Base-by-base conservation (phyloP, 2,888 invertebrate genomes). In the Lobophora halterata region DNA sequence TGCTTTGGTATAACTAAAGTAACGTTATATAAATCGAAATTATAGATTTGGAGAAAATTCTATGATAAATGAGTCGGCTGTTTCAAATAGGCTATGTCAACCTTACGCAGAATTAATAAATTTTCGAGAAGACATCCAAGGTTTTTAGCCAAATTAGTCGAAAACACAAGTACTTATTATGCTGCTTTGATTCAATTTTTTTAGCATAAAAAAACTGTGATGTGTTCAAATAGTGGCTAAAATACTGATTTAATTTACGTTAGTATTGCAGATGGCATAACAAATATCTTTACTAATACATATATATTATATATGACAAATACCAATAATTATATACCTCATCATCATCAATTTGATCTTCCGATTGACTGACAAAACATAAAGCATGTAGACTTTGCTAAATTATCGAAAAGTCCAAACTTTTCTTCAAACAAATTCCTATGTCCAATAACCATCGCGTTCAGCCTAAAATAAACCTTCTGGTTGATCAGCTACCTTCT, bases 71-170 rank as follows among this genome's bases (percentile, higher is more conserved):
- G 19, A n/a, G n/a, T 13, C n/a, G 26, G 37, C 37, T 37, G 17
- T 14, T 5, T 5, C 10, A 1, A 3, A 2, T 21, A n/a, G 13
- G 13, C 37, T 37, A 10, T 33, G 29, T 9, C 18, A 47, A 55
- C 49, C 45, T 55, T 79, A 74, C 71, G 60, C 64, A 66, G 72
- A 75, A 74, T 68, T 60, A 62, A 49, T 62, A 58, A 59, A 57
- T 67, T 77, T 78, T 71, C 67, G 50, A 74, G 76, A 75, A 81
- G 71, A 70, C 23, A 72, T 70, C 61, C n/a, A 48, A 50, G 53
- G 48, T 52, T 64, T 61, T 65, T 60, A 58, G 55, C 60, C 67
- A 73, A 79, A 75, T 82, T 72, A 70, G 68, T 58, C 57, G 68
- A 65, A 67, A 49, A 42, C 32, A 52, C 81, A 78, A 79, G 80